Evolutionary conservation across 2,888 invertebrate species (phyloP), one percentile per base, ranked within the genome.

Genomic region (Antitype chi): DNA sequence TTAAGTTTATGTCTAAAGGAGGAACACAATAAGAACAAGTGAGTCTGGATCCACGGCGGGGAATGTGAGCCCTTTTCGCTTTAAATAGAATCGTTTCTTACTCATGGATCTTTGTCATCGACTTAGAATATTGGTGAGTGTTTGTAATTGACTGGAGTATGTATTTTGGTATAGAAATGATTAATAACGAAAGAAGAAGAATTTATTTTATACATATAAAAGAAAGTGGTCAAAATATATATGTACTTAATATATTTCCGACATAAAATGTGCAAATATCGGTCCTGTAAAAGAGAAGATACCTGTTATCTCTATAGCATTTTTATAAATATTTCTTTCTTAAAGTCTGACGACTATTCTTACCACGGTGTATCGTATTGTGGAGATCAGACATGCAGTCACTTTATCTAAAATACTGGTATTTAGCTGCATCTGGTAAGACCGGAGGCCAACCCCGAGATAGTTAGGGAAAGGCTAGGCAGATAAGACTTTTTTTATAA

Each of bases 1-100:
- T 89, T 87, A 87, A 71, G 83, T 88, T 85, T 80, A 73, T 74
- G 76, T 85, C 87, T 82, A 80, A 82, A 83, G 79, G 78, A 79
- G 88, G 82, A 88, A 81, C 80, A 85, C 68, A 90, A 91, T 86
- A 92, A 92, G 85, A 87, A 85, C 87, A 87, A 88, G 85, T 75
- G 82, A 81, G 73, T 69, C 77, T 76, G 83, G 86, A 87, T 86
- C 77, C 76, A 74, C 84, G 92, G 87, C 92, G 89, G 90, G 85
- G 92, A 90, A 92, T 91, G 90, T 86, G 84, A 80, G 80, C 83
- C 90, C 87, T 87, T 89, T 87, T 80, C 81, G 89, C 89, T 88
- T 82, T 76, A 87, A 87, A 90, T 89, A 89, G 89, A 90, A 85
- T 74, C 73, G 79, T 67, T 79, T 77, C 84, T 85, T 84, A 84